Percentiles rank a stretch among this genome's conserved stretches.
Conservation (phyloP, 2,888 invertebrate species). For the Acrobasis repandana region DNA sequence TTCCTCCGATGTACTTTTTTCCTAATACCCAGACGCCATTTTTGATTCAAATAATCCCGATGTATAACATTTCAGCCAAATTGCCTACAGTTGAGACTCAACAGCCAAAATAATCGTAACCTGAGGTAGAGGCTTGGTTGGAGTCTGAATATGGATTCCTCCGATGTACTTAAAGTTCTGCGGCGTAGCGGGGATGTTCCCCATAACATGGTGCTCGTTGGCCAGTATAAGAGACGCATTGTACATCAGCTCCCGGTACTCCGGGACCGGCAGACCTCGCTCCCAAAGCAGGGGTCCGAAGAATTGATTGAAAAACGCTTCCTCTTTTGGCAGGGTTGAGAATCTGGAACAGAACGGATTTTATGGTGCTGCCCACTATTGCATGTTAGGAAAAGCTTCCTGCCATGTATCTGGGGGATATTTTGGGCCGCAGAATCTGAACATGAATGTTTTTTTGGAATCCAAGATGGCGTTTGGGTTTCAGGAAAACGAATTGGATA, state of each 20-base stretch:
- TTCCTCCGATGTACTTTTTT: slow-evolving; percentile 36
- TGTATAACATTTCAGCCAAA: too few relatives aligned
- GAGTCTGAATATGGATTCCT: slow-evolving; percentile 42
- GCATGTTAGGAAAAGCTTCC: too few relatives aligned
- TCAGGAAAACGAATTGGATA: too few relatives aligned
- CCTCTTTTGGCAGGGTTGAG: slow-evolving; percentile 22
- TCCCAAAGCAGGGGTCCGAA: slow-evolving; percentile 23
- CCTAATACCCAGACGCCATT: too few relatives aligned
- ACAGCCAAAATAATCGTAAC: slow-evolving; percentile 31
- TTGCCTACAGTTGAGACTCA: background rate
- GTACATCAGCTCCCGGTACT: slow-evolving; percentile 27
- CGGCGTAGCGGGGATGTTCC: slow-evolving; percentile 30
- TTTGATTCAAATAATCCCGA: too few relatives aligned
- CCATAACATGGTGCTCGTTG: slow-evolving; percentile 34
- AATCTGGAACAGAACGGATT: slow-evolving; percentile 15
- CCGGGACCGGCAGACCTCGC: slow-evolving; percentile 18
- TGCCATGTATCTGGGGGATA: too few relatives aligned
- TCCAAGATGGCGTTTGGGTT: too few relatives aligned
- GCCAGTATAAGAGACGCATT: slow-evolving; percentile 26
- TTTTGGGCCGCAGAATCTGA: too few relatives aligned
- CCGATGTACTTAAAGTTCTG: slow-evolving; percentile 32
- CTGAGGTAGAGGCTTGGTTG: slow-evolving; percentile 40
- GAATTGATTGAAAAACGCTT: slow-evolving; percentile 20
- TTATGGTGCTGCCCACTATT: too few relatives aligned
- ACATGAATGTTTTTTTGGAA: too few relatives aligned